Evolutionary conservation across 2,797 vertebrate genomes (phyloP), one percentile per base, ranked within the genome.

Genomic region (Aeoliscus strigatus): DNA sequence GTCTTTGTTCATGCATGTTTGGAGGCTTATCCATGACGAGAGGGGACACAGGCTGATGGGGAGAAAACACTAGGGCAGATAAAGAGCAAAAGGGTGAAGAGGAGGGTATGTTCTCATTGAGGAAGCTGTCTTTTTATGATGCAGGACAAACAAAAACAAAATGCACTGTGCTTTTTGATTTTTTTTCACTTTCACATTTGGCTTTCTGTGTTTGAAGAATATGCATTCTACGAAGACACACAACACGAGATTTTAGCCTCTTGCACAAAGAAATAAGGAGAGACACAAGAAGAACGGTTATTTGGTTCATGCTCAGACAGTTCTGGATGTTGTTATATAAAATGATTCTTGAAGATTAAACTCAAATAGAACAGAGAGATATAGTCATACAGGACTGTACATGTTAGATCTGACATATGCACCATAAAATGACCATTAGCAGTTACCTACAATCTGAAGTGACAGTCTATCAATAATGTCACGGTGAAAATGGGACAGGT

Each of bases 401-500:
- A 74, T 66, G 78, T 88, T 80, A 83, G 63, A 79, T 81, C 76
- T 89, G 88, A 89, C 84, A 80, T 75, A 81, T 79, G 80, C 77
- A 72, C 85, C 85, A 88, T 90, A 90, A 90, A 90, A 89, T 78
- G 88, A 79, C 83, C 82, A 89, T 90, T 89, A 89, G 82, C 79
- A 76, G 81, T 86, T 87, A 87, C 75, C 82, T 79, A 80, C 79
- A 79, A 83, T 88, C 75, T 78, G 73, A 87, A 82, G 83, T 87
- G 88, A 88, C 87, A 88, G 84, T 81, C 86, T 87, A 90, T 90
- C 87, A 90, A 89, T 90, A 89, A 88, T 81, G 85, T 83, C 75
- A 68, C 57, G 76, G 67, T 82, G 84, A 80, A 88, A 90, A 89
- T 89, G 81, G 86, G 88, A 90, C 89, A 90, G 87, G 84, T 89